Evolutionary conservation across 1,140 invertebrate genomes (phyloP).

Genomic region (Lethrus apterus): DNA sequence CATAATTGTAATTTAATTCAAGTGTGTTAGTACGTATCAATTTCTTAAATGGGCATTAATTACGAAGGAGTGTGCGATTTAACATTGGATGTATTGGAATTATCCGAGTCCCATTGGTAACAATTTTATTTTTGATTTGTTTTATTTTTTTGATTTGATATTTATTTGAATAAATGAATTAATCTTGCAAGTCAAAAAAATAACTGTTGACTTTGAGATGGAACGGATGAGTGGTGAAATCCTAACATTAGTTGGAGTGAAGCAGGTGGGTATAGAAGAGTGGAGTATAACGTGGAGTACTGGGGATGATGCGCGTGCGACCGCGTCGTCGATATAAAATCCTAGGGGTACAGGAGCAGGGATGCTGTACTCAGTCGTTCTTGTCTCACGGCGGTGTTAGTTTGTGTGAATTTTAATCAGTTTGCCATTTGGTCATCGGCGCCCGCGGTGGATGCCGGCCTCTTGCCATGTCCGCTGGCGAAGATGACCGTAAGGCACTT

Average conservation of each 20-base stretch:
- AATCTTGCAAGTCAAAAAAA: too few relatives aligned
- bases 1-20: too few relatives aligned
- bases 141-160: too few relatives aligned
- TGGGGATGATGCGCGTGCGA: conserved; percentile 17
- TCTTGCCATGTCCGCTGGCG: conserved; percentile 27
- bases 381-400: conserved; percentile 3
- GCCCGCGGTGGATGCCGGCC: conserved; percentile 23
- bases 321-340: conserved; percentile 8
- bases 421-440: conserved; percentile 12
- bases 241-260: conserved; percentile 5
- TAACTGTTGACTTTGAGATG: too few relatives aligned
- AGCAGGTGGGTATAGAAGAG: conserved; percentile 1
- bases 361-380: conserved; percentile 19
- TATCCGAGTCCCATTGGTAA: too few relatives aligned
- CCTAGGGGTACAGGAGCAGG: conserved; percentile 16
- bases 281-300: not conserved
- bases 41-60: too few relatives aligned
- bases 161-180: too few relatives aligned
- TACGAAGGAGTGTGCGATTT: too few relatives aligned
- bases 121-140: not conserved
- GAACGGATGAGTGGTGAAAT: conserved; percentile 6
- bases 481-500: conserved; percentile 33
- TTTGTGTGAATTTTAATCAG: conserved; percentile 3
- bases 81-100: too few relatives aligned
- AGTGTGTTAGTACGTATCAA: too few relatives aligned